Conservation (phyloP, 37 sponge, comb jelly and placozoan genomes). For the Hexactinellida sp. region DNA sequence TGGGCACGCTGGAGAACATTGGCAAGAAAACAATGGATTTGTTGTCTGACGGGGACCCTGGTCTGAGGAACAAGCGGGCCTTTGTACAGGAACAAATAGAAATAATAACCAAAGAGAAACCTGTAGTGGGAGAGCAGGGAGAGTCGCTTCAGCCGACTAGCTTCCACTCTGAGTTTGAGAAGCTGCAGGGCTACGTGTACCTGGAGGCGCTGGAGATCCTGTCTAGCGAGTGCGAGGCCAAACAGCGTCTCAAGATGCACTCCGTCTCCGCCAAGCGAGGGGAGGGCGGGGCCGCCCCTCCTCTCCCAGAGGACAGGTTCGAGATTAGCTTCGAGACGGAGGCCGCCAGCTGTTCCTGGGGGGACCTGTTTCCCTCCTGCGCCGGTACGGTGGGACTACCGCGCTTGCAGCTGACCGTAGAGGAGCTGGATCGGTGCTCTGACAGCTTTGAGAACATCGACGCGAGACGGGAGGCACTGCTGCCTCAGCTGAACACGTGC, state of each 20-base stretch:
- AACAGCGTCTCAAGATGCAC: conserved; percentile 30
- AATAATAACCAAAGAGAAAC: not conserved
- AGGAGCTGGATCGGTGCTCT: not conserved
- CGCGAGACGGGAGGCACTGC: not conserved
- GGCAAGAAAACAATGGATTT: conserved; percentile 84
- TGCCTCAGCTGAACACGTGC: not conserved
- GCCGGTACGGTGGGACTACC: not conserved
- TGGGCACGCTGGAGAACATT: conserved; percentile 71
- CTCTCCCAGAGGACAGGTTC: not conserved
- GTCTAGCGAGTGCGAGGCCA: conserved; percentile 57
- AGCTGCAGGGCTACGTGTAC: conserved; percentile 28
- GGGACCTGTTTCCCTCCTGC: not conserved
- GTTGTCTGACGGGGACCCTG: conserved; percentile 76
- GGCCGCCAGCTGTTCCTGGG: not conserved
- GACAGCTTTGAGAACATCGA: not conserved
- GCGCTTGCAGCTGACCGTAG: not conserved
- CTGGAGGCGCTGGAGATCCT: conserved; percentile 78
- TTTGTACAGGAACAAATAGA: conserved; percentile 21
- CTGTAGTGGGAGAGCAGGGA: not conserved
- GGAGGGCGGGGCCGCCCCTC: not conserved
- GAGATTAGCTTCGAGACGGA: not conserved
- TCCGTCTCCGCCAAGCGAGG: not conserved
- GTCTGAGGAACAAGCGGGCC: conserved; percentile 53
- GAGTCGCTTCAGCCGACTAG: not conserved
- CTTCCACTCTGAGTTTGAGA: not conserved